A percentile compares a stretch with the other conserved stretches of the same genome.
These are phyloP conservation scores for Zoanthus solanderi DNA, from an alignment of 92 coral and sea anemone genomes.

Conservation along the genomic window DNA sequence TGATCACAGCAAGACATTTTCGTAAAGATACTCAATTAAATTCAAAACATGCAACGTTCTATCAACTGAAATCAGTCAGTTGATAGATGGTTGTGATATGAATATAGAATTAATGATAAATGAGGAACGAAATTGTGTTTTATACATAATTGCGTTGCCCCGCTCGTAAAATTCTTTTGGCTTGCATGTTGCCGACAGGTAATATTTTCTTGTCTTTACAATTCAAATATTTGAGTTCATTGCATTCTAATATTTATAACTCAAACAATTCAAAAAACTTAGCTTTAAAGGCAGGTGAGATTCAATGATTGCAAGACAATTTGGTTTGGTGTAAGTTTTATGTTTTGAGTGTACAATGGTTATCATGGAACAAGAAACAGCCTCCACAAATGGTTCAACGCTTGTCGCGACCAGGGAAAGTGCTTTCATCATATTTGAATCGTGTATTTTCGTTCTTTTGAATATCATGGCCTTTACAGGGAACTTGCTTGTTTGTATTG, in stretches of 20 bases:
- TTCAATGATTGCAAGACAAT: not conserved
- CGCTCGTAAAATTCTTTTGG: not conserved
- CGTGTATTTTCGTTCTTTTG: conserved; percentile 8
- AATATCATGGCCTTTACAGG: conserved; percentile 21
- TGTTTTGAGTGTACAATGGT: not conserved
- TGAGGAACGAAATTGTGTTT: not conserved
- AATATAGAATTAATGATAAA: conserved; percentile 3
- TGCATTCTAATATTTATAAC: not conserved
- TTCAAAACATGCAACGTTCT: not conserved
- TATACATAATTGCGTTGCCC: not conserved
- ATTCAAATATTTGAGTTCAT: not conserved
- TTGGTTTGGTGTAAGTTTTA: not conserved
- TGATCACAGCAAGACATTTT: not conserved
- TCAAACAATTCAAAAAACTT: not conserved
- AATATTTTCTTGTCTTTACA: not conserved
- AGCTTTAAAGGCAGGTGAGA: not conserved
- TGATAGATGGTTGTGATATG: not conserved
- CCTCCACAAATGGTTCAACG: not conserved
- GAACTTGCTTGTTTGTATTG: conserved; percentile 21
- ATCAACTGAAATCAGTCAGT: not conserved
- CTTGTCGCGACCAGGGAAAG: not conserved
- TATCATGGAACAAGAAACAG: not conserved
- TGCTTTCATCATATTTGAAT: conserved; percentile 25
- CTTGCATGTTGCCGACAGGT: not conserved
- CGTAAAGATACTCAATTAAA: not conserved